Base-by-base conservation (phyloP, 2,888 invertebrate species). In the Argynnis bischoffii region DNA sequence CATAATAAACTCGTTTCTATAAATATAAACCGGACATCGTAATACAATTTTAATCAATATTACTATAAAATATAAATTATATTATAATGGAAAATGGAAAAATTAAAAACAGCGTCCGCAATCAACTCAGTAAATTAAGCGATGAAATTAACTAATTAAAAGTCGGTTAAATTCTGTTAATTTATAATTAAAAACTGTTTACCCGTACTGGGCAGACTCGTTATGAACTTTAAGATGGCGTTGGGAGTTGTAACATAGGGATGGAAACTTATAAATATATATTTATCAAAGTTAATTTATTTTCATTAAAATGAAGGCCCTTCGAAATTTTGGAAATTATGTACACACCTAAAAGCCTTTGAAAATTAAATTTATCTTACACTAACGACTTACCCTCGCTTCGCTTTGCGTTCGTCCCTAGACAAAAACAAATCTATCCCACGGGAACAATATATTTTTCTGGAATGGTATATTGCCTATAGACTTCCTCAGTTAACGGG, bases 161-260 rank as follows among this genome's bases (percentile, higher is more conserved):
- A 77, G 76, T 75, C 71, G 69, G 66, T 63, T 65, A 69, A 57
- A 79, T 77, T 78, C 70, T 70, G 74, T 77, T 75, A 76, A 75
- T 75, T 78, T 74, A 74, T 77, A 78, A 81, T 80, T 76, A 78
- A 73, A 78, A 78, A 75, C 71, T 76, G 75, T 76, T 78, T 78
- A 76, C 75, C 35, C 59, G 63, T 53, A 55, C 55, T 70, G 60
- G 55, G 64, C 55, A 59, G 69, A 47, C 69, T 72, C 64, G 63
- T 66, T 68, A 65, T 55, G 48, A 69, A 67, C 64, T 70, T 68
- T 70, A 61, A 67, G 63, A 63, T 56, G 63, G 55, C 54, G 50
- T 50, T 35, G 48, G 4, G 35, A 46, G 63, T 41, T 55, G 14
- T 15, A 55, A 18, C 47, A n/a, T 18, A 54, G 63, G 46, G 66